Base-by-base conservation (phyloP, 2,888 invertebrate species). In the Adelphocoris suturalis region DNA sequence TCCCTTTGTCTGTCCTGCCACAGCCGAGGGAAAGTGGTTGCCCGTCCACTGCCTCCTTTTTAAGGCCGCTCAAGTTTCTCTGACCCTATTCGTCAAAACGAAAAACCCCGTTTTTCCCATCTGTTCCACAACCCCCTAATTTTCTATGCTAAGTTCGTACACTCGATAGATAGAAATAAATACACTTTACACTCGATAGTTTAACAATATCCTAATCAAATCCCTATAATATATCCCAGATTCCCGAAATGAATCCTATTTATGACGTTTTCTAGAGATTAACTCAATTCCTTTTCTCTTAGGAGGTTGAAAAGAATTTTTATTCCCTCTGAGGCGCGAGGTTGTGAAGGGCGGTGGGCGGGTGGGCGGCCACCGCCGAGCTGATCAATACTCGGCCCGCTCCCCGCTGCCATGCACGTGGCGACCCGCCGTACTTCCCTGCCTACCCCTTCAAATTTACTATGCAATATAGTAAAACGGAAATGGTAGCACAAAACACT, bases 341-440 rank as follows among this genome's bases (percentile, higher is more conserved):
- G 28, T 75, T 37, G 76, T 76, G 76, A 37, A 19, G 28, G 28
- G 16, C 5, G 16, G 82, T 14, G 48, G 82, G 76, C 27, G 76
- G 88, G 88, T 88, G 88, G 88, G 88, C 88, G 88, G 88, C 52
- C 88, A 52, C 87, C 87, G 87, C 78, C 52, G 16, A 11, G 80
- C 55, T 27, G 88, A 88, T 88, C 88, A 88, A 88, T 88, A 88
- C 88, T 88, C 88, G 52, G 28, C 68, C 86, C 86, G 48, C 48
- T 27, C 23, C 52, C 52, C 55, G 14, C 48, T 19, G 13, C 55
- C 80, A 14, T 52, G 82, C 82, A 28, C 61, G 52, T 61, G 55
- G 85, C 85, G 23, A 37, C 16, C 57, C 68, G n/a, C 23, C 37
- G 37, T 4, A 28, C 61, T n/a, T 27, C 13, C 61, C 75, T 37